A percentile compares a stretch with the other conserved stretches of the same genome.
Conservation (phyloP, 2,888 invertebrate species). For the Phasia obesa region DNA sequence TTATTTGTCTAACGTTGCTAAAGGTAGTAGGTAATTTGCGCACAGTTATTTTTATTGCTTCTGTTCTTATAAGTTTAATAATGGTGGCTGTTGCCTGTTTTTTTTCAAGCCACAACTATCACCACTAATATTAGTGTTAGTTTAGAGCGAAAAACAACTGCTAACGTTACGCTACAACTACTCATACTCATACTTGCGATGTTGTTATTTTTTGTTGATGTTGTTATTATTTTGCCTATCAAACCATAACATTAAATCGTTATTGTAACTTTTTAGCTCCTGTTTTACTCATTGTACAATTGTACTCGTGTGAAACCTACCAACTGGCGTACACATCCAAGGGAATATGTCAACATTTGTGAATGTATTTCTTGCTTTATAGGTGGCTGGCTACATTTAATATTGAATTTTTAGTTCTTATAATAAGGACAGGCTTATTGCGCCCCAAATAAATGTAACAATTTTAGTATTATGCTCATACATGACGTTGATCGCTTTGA, state of each 20-base stretch:
- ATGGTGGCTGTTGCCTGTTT: not conserved
- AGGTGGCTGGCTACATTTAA: not conserved
- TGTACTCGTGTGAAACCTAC: not conserved
- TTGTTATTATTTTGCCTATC: not conserved
- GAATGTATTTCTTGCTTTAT: conserved; percentile 23
- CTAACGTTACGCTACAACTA: not conserved
- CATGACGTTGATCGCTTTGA: too few species aligned
- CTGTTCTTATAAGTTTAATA: conserved; percentile 8
- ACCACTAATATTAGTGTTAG: not conserved
- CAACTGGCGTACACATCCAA: conserved; percentile 2
- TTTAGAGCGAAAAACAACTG: not conserved
- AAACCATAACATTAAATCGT: conserved; percentile 7
- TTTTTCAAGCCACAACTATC: conserved; percentile 3
- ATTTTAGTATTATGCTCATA: too few species aligned
- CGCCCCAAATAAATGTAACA: too few species aligned
- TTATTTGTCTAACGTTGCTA: not conserved
- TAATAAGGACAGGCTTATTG: too few species aligned
- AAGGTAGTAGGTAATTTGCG: conserved; percentile 18
- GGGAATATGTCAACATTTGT: conserved; percentile 47
- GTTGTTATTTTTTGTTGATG: conserved; percentile 12
- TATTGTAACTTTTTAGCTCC: not conserved
- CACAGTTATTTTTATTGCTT: conserved; percentile 13
- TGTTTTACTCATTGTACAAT: conserved; percentile 14
- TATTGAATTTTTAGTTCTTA: conserved; percentile 10
- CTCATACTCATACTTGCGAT: not conserved